phyloP scores from a whole-genome alignment of 2,888 invertebrate species.

The Dryadula phaetusa region DNA sequence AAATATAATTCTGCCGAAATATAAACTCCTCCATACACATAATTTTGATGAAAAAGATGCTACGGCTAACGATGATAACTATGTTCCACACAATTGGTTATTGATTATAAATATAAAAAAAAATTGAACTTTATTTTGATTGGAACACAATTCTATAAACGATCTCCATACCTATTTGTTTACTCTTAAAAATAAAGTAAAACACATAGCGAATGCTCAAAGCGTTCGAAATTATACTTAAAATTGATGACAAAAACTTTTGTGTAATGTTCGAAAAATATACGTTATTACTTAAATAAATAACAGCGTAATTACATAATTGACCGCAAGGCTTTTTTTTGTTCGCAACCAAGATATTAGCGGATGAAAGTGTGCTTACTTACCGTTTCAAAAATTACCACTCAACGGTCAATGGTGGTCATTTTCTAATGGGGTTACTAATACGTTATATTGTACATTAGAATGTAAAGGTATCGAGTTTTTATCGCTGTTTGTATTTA shows the following conservation, averaged over 20 bases:
- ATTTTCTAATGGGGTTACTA: constrained; percentile 32
- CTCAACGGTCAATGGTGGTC: constrained; percentile 23
- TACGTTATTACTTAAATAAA: constrained; percentile 22
- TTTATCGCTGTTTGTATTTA: neutral
- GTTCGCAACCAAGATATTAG: constrained; percentile 26
- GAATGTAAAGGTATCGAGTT: neutral
- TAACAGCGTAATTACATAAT: constrained; percentile 32
- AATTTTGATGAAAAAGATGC: too few species aligned
- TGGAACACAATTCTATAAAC: too few species aligned
- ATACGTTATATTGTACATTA: constrained; percentile 8
- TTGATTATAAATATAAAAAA: too few species aligned
- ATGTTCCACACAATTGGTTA: too few species aligned
- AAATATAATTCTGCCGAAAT: too few species aligned
- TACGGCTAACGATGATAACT: too few species aligned
- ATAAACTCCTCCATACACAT: too few species aligned
- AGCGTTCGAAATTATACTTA: neutral
- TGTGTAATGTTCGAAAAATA: constrained; percentile 21
- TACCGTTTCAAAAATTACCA: constrained; percentile 30
- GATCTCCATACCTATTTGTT: too few species aligned
- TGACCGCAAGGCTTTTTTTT: constrained; percentile 11
- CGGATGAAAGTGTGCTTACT: constrained; percentile 25
- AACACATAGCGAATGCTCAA: neutral
- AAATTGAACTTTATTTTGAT: too few species aligned
- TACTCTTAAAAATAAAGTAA: neutral
- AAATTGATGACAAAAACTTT: constrained; percentile 9